These are phyloP conservation scores for Drosophila obscura DNA, from an alignment of 1,140 invertebrate species.

Conservation along the genomic window DNA sequence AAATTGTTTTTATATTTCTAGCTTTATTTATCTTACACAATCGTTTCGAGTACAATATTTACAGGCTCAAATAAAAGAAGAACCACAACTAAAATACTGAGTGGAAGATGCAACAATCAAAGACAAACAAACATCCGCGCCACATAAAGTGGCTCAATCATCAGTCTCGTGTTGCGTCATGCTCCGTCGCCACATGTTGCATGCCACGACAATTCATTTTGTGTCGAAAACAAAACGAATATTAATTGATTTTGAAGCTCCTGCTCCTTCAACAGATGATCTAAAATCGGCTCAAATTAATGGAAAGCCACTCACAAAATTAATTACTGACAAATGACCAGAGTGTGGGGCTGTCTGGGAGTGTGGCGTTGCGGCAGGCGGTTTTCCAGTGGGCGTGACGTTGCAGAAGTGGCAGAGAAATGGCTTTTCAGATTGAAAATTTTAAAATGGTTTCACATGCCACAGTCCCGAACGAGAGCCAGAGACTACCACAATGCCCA, in stretches of 20 bases:
- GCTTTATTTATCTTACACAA: too few relatives aligned
- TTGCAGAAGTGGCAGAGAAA: background rate
- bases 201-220: background rate
- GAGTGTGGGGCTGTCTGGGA: background rate
- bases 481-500: slow-evolving; percentile 32
- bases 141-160: slow-evolving; percentile 5
- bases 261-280: slow-evolving; percentile 20
- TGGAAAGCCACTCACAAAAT: slow-evolving; percentile 58
- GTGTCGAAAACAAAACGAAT: slow-evolving; percentile 29
- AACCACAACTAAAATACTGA: too few relatives aligned
- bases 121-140: background rate
- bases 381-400: background rate
- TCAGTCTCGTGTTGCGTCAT: slow-evolving; percentile 58
- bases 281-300: slow-evolving; percentile 56
- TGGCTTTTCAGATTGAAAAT: slow-evolving; percentile 44
- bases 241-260: slow-evolving; percentile 66
- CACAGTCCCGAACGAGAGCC: background rate
- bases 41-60: too few relatives aligned
- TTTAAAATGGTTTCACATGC: slow-evolving; percentile 33
- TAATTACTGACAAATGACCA: slow-evolving; percentile 61
- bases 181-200: background rate
- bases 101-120: background rate
- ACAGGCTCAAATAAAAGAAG: too few relatives aligned
- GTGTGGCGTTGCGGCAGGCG: background rate
- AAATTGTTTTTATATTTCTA: too few relatives aligned